Conservation (phyloP, 1,140 invertebrate genomes). For the Leptoteleia sp. region DNA sequence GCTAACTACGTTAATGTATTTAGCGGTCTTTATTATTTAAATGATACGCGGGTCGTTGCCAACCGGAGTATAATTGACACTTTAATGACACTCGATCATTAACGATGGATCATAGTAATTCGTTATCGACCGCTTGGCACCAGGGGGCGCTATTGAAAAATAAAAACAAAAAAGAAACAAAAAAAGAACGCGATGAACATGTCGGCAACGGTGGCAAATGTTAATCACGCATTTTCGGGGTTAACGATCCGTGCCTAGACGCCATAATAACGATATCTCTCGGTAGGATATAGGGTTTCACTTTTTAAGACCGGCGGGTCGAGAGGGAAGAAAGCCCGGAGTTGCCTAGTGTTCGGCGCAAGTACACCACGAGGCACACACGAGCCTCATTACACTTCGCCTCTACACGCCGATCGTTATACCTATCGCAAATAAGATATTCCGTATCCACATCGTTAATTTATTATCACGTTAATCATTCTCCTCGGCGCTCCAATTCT, state of each 20-base stretch:
- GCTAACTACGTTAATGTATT: slow-evolving; percentile 66
- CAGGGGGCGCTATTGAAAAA: no score
- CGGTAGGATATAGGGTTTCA: slow-evolving; percentile 74
- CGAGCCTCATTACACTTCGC: slow-evolving; percentile 72
- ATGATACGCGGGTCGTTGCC: slow-evolving; percentile 46
- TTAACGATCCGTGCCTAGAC: slow-evolving; percentile 72
- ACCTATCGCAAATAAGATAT: slow-evolving; percentile 51
- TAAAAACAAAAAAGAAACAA: not conserved
- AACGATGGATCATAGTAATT: slow-evolving; percentile 24
- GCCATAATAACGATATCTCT: slow-evolving; percentile 70
- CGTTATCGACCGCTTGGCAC: not conserved
- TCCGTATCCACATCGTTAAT: slow-evolving; percentile 65
- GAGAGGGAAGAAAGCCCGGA: slow-evolving; percentile 22
- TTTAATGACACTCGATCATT: slow-evolving; percentile 38
- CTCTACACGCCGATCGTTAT: slow-evolving; percentile 64
- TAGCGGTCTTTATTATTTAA: slow-evolving; percentile 63
- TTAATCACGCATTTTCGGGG: slow-evolving; percentile 59
- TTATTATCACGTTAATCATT: slow-evolving; percentile 61
- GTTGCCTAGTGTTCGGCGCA: slow-evolving; percentile 27
- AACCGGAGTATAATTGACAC: slow-evolving; percentile 51
- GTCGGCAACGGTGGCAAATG: slow-evolving; percentile 30
- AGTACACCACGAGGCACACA: slow-evolving; percentile 68
- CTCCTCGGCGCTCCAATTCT: slow-evolving; percentile 1
- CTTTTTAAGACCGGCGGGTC: slow-evolving; percentile 69
- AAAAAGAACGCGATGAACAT: not conserved